A percentile compares a stretch with the other conserved stretches of the same genome.
These are phyloP conservation scores for Anoplius nigerrimus DNA, from an alignment of 2,888 invertebrate species.

Conservation along the genomic window DNA sequence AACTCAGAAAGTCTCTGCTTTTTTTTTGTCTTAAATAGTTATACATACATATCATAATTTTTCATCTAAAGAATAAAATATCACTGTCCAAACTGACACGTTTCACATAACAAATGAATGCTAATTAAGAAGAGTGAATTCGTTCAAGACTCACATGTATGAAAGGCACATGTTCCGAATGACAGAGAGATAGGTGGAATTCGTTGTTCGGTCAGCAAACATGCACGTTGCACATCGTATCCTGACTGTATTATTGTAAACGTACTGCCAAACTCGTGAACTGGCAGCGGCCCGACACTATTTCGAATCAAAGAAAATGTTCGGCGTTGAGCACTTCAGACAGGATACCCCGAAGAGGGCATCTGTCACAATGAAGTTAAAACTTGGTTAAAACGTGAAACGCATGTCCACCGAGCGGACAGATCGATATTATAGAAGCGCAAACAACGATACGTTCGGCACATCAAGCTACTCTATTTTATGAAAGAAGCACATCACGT, in stretches of 20 bases:
- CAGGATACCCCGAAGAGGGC: slow-evolving; percentile 36
- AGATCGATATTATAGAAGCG: slow-evolving; percentile 36
- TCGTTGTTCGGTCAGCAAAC: slow-evolving; percentile 25
- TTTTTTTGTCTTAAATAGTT: too few relatives aligned
- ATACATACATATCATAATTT: too few relatives aligned
- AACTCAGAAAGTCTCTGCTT: too few relatives aligned
- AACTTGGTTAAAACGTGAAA: slow-evolving; percentile 27
- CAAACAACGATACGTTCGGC: slow-evolving; percentile 10
- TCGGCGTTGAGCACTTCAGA: slow-evolving; percentile 17
- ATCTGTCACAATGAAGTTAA: slow-evolving; percentile 43
- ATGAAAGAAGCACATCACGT: too few relatives aligned
- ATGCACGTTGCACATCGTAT: slow-evolving; percentile 11
- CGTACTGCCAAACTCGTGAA: not conserved
- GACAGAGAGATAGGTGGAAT: slow-evolving; percentile 5
- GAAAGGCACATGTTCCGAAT: slow-evolving; percentile 38
- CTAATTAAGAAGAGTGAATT: not conserved
- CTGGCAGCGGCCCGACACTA: not conserved
- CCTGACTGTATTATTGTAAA: slow-evolving; percentile 5
- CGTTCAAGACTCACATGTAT: slow-evolving; percentile 29
- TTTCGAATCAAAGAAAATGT: slow-evolving; percentile 15
- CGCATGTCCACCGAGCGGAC: slow-evolving; percentile 40
- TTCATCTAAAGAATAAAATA: too few relatives aligned
- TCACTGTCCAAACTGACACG: too few relatives aligned
- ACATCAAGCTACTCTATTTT: not conserved
- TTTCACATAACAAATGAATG: too few relatives aligned